Evolutionary conservation across 23 tunicate genomes (phyloP).

Genomic region (Ascidia mentula): DNA sequence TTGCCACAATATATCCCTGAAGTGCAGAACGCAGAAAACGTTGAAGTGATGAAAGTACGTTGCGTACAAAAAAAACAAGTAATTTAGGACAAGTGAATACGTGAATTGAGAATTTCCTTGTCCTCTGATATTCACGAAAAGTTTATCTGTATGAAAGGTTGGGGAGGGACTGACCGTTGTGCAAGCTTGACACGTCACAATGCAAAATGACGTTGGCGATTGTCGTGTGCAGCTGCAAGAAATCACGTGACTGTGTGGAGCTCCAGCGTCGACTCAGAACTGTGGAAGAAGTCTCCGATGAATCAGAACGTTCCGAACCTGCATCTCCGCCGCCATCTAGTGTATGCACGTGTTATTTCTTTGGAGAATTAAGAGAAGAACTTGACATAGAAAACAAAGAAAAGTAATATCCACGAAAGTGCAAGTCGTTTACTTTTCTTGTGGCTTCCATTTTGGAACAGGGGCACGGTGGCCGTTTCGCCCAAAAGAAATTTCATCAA

Average conservation of each 20-base stretch:
- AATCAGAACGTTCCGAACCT: constrained; percentile 2
- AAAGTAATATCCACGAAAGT: not conserved
- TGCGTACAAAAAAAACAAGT: too few relatives aligned
- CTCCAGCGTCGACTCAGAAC: constrained; percentile 74
- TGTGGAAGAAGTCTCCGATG: not conserved
- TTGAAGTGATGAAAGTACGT: too few relatives aligned
- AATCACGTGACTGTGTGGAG: constrained; percentile 79
- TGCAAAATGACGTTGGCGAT: constrained; percentile 58
- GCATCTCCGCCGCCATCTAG: constrained; percentile 62
- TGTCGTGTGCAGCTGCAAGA: constrained; percentile 50
- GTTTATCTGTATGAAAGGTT: too few relatives aligned
- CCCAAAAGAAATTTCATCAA: constrained; percentile 62
- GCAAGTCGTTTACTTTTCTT: not conserved
- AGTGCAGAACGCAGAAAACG: too few relatives aligned
- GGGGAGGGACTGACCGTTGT: constrained; percentile 35
- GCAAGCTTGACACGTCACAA: constrained; percentile 37
- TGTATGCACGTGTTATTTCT: too few relatives aligned
- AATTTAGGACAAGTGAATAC: too few relatives aligned
- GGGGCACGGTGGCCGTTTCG: constrained; percentile 38
- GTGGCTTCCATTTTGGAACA: constrained; percentile 22
- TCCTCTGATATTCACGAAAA: too few relatives aligned
- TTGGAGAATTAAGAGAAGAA: not conserved
- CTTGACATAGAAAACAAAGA: not conserved
- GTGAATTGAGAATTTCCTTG: too few relatives aligned
- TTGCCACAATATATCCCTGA: too few relatives aligned